Evolutionary conservation across 92 coral and sea anemone genomes (phyloP).

Genomic region (Anthopleura xanthogrammica): DNA sequence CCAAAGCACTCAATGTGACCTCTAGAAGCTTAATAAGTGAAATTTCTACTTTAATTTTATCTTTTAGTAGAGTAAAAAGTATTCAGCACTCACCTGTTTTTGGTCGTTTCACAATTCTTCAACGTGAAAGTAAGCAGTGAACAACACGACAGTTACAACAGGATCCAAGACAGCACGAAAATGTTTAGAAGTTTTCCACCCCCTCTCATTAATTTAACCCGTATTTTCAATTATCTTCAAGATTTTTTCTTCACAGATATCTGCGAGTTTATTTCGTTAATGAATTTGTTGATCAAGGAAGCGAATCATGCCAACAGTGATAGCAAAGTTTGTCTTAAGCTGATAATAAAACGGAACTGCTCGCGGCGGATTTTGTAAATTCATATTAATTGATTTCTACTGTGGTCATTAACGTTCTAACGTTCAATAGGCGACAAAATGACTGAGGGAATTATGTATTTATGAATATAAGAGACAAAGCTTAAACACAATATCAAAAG

Average conservation of each 20-base stretch:
- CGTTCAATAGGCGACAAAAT: slow-evolving; percentile 8
- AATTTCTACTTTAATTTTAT: no score
- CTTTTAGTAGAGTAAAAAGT: no score
- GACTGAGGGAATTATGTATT: not conserved
- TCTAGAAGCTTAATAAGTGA: no score
- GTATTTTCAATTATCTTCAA: slow-evolving; percentile 22
- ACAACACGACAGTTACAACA: not conserved
- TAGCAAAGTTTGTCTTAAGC: slow-evolving; percentile 26
- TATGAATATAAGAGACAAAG: not conserved
- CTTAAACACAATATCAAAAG: not conserved
- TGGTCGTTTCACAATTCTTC: no score
- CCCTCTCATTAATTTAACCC: slow-evolving; percentile 17
- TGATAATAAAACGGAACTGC: slow-evolving; percentile 27
- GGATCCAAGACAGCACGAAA: not conserved
- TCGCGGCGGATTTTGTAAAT: slow-evolving; percentile 10
- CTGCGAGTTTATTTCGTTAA: slow-evolving; percentile 19
- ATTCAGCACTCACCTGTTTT: no score
- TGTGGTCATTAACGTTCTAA: slow-evolving; percentile 24
- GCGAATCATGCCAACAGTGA: slow-evolving; percentile 4
- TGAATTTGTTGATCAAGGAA: slow-evolving; percentile 31
- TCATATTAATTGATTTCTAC: slow-evolving; percentile 9
- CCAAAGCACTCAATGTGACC: no score
- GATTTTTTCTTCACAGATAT: slow-evolving; percentile 12
- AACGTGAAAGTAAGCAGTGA: not conserved
- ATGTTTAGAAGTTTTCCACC: not conserved